Conservation (phyloP, 2,888 invertebrate species). For the Leptinotarsa rubiginosa region DNA sequence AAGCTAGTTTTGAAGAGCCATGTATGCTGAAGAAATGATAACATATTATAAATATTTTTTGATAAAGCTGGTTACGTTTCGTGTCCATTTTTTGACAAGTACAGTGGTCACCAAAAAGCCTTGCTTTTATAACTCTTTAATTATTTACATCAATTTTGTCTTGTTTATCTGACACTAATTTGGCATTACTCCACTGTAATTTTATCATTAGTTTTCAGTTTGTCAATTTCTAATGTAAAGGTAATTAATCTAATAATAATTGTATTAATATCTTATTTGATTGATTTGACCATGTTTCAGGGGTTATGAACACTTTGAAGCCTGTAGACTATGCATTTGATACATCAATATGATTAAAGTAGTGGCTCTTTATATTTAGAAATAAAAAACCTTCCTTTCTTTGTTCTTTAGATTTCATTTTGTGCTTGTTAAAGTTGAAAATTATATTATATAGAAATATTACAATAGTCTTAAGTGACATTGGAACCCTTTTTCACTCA, state of each 20-base stretch:
- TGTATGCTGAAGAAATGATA: too few relatives aligned
- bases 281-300: slow-evolving; percentile 41
- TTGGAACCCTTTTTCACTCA: too few relatives aligned
- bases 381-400: too few relatives aligned
- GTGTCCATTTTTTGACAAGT: slow-evolving; percentile 32
- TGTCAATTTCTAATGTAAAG: slow-evolving; percentile 50
- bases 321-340: slow-evolving; percentile 58
- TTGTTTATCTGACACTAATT: slow-evolving; percentile 49
- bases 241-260: slow-evolving; percentile 23
- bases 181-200: slow-evolving; percentile 45
- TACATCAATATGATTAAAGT: slow-evolving; percentile 15
- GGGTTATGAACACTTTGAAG: slow-evolving; percentile 50
- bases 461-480: not conserved
- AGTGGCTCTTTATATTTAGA: too few relatives aligned
- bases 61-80: not conserved
- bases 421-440: not conserved
- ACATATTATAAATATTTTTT: too few relatives aligned
- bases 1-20: too few relatives aligned
- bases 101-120: slow-evolving; percentile 30
- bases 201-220: slow-evolving; percentile 52
- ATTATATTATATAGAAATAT: not conserved
- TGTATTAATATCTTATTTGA: slow-evolving; percentile 44
- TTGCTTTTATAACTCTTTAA: slow-evolving; percentile 53
- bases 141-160: slow-evolving; percentile 50
- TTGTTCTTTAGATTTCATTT: not conserved